Conservation (phyloP, 2,113 vertebrate species). For the Urocolius indicus region DNA sequence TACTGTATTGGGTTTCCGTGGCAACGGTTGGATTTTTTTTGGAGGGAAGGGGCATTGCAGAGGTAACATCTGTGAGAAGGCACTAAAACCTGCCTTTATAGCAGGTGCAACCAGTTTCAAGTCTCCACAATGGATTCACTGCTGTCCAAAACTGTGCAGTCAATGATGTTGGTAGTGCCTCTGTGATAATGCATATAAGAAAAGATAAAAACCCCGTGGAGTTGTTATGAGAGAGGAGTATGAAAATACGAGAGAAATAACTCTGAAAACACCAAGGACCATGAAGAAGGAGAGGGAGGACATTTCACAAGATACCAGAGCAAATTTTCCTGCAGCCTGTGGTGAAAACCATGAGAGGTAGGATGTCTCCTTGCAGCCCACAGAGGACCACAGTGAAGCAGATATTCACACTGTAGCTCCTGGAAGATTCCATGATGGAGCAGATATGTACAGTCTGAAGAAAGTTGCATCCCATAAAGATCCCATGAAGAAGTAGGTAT, state of each 20-base stretch:
- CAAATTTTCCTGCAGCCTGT: neutral
- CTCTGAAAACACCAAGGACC: neutral
- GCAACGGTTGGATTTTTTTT: neutral
- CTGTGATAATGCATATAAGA: neutral
- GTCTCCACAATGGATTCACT: too few relatives aligned
- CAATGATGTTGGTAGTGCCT: fast-evolving
- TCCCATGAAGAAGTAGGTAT: neutral
- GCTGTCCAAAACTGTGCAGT: neutral
- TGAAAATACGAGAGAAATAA: neutral
- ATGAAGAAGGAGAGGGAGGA: neutral
- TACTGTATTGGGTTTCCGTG: neutral
- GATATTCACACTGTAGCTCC: neutral
- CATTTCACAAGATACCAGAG: too few relatives aligned
- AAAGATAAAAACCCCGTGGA: neutral
- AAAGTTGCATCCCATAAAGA: neutral
- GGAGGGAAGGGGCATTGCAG: neutral
- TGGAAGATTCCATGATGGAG: neutral
- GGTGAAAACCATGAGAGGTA: neutral
- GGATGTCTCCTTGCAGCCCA: neutral
- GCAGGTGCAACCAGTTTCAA: fast-evolving
- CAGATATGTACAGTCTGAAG: neutral
- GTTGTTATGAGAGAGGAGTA: neutral
- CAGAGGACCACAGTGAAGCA: neutral
- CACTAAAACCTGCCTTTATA: neutral
- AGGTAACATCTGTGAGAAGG: neutral